phyloP scores from a whole-genome alignment of 2,113 vertebrate species.

The Pterocles orientalis region DNA sequence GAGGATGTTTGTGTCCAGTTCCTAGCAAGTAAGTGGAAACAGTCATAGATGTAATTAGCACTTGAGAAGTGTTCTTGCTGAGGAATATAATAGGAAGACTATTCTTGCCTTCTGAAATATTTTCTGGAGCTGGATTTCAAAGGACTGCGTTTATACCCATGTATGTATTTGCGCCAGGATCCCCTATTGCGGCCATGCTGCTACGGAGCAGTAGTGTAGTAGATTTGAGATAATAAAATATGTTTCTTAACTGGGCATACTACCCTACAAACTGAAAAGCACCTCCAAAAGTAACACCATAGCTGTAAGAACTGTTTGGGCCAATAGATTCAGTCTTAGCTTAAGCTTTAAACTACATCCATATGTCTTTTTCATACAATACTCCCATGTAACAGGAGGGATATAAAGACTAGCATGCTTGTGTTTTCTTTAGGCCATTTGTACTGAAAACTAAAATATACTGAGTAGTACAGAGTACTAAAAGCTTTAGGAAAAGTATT shows the following conservation, averaged over 20 bases:
- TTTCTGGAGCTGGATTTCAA: neutral
- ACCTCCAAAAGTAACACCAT: neutral
- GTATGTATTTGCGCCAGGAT: neutral
- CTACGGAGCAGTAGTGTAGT: neutral
- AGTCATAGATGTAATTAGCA: neutral
- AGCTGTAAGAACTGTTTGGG: neutral
- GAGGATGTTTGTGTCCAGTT: neutral
- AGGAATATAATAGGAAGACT: neutral
- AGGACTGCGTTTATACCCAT: neutral
- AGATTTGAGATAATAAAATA: neutral
- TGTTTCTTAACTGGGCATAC: neutral
- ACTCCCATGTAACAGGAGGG: neutral
- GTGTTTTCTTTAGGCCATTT: neutral
- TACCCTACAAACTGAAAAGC: neutral
- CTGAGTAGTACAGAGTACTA: neutral
- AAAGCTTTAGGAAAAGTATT: neutral
- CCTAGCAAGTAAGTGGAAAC: neutral
- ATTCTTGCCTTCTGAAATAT: neutral
- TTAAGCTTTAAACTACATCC: neutral
- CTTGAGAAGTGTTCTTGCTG: neutral
- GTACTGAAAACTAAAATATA: neutral
- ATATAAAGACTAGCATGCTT: neutral
- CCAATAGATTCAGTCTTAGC: neutral
- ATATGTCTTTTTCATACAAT: neutral
- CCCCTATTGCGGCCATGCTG: fast-evolving